A percentile compares a stretch with the other conserved stretches of the same genome.
phyloP scores from a whole-genome alignment of 2,113 vertebrate genomes.

The Saguinus imperator region DNA sequence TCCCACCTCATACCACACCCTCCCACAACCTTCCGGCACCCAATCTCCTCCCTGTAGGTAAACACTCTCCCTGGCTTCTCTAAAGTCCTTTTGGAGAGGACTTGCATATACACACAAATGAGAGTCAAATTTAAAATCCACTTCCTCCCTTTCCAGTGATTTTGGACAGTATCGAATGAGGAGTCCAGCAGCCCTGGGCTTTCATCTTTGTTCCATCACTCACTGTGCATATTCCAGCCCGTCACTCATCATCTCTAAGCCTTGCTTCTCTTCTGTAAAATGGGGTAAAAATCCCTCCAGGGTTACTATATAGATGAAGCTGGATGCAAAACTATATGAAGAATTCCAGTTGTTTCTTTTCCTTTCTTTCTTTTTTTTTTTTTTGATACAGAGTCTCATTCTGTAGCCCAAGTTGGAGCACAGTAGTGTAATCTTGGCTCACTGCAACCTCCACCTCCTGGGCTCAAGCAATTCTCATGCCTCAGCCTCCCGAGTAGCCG shows the following conservation, averaged over 20 bases:
- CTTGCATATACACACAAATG: constrained; percentile 40
- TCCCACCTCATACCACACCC: not conserved
- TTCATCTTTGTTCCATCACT: constrained; percentile 11
- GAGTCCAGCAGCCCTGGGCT: not conserved
- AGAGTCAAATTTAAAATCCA: constrained; percentile 62
- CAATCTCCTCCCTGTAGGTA: not conserved
- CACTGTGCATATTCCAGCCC: not conserved
- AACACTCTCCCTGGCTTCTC: not conserved
- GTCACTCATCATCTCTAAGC: not conserved
- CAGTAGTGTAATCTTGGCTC: no score
- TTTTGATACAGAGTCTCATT: not conserved
- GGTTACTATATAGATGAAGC: not conserved
- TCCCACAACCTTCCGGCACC: not conserved
- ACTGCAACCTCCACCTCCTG: not conserved
- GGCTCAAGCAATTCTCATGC: not conserved
- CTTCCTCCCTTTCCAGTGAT: not conserved
- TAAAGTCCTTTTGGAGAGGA: not conserved
- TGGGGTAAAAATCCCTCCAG: not conserved
- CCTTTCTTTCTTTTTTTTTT: not conserved
- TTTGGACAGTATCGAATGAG: not conserved
- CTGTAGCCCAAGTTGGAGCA: not conserved
- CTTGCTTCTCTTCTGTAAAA: constrained; percentile 42
- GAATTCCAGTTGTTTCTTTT: not conserved
- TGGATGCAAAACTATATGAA: not conserved
- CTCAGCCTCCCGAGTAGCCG: not conserved